Percentiles rank a stretch among this genome's conserved stretches.
phyloP scores from a whole-genome alignment of 1,140 invertebrate species.

The Theocolax elegans region DNA sequence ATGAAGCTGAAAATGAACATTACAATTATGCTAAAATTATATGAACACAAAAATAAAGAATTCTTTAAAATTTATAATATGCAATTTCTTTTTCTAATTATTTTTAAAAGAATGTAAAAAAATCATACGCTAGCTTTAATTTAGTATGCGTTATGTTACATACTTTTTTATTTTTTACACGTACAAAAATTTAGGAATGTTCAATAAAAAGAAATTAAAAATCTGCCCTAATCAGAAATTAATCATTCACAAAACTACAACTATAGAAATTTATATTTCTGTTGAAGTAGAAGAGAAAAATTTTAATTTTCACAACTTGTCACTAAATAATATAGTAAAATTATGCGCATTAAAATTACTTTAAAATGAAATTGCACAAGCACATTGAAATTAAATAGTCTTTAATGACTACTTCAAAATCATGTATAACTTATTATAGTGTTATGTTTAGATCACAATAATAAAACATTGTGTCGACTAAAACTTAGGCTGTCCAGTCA shows the following conservation, averaged over 20 bases:
- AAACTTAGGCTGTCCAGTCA: no score
- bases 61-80: not conserved
- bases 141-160: no score
- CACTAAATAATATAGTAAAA: not conserved
- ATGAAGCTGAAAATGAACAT: conserved; percentile 5
- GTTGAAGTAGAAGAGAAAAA: no score
- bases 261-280: no score
- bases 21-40: conserved; percentile 8
- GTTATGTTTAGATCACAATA: conserved; percentile 17
- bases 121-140: not conserved
- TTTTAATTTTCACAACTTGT: no score
- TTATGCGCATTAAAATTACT: not conserved
- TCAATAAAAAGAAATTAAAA: no score
- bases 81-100: not conserved
- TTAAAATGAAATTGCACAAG: conserved; percentile 26
- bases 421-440: not conserved
- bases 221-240: no score
- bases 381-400: not conserved
- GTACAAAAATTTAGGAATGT: no score
- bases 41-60: conserved; percentile 14
- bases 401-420: conserved; percentile 12
- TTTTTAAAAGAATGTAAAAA: not conserved
- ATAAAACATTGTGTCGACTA: not conserved
- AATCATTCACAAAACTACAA: no score
- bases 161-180: not conserved